Base-by-base conservation (phyloP, 1,140 invertebrate species). In the Cephus cinctus region DNA sequence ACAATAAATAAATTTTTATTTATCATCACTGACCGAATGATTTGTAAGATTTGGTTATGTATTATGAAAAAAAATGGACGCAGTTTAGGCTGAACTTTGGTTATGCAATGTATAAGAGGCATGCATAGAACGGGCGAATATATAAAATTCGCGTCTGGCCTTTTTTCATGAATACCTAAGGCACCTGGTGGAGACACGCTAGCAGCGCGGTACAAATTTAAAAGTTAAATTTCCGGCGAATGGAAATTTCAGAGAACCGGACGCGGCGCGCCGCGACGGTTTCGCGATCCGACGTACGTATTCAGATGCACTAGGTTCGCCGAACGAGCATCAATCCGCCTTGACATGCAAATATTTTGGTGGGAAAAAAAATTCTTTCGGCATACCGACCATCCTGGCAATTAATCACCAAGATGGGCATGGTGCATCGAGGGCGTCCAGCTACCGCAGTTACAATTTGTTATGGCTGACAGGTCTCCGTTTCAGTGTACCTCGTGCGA, bases 371-470 rank as follows among this genome's bases (percentile, higher is more conserved):
- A 61, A 59, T 57, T 52, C 47, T 41, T 41, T 39, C 43, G 20
- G 5, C 39, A 19, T 50, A 43, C 50, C 40, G 34, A 31, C 12
- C 54, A 48, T 65, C 63, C 65, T 63, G 65, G 59, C 71, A 71
- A 74, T 74, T 74, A 74, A 74, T 74, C 71, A 72, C 69, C 55
- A n/a, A n/a, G n/a, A n/a, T n/a, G n/a, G 54, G 53, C 49, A 59
- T 56, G 52, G 50, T 50, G 61, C 58, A 60, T 58, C 59, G 53
- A n/a, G 55, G 52, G 63, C 54, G 61, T 59, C 59, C 62, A 27
- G 60, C 67, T 68, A 69, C 60, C 54, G 60, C 52, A 67, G 60
- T 66, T 59, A 70, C 71, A 74, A 74, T 74, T 74, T 74, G 71
- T 74, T 74, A 74, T 56, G 56, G 64, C 49, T 69, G 70, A 73